A percentile compares a stretch with the other conserved stretches of the same genome.
Evolutionary conservation across 2,888 invertebrate species (phyloP).

Genomic region (Hanleya hanleyi): DNA sequence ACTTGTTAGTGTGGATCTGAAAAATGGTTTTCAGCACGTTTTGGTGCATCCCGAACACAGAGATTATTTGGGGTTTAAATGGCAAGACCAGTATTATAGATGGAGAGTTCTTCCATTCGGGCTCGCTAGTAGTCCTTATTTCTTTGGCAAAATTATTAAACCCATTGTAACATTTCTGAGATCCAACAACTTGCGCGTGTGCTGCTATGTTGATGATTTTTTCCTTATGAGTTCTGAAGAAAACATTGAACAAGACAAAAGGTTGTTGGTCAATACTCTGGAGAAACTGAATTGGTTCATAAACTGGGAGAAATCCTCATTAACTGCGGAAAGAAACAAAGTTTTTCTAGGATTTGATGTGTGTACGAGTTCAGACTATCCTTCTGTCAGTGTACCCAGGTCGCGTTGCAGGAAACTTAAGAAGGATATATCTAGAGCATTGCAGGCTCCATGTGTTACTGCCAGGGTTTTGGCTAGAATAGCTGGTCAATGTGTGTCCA

Average conservation of each 20-base stretch:
- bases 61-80: constrained; percentile 20
- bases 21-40: constrained; percentile 24
- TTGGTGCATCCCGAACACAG: neutral
- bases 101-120: constrained; percentile 18
- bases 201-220: constrained; percentile 18
- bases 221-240: neutral
- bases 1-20: constrained; percentile 20
- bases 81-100: constrained; percentile 8
- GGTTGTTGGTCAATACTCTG: too few species aligned
- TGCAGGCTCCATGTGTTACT: too few species aligned
- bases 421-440: too few species aligned
- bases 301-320: too few species aligned
- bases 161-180: neutral
- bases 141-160: constrained; percentile 9
- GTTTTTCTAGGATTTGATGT: too few species aligned
- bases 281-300: too few species aligned
- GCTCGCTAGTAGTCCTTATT: constrained; percentile 13
- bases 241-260: too few species aligned
- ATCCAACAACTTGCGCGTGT: neutral
- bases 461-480: constrained; percentile 5
- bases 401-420: too few species aligned
- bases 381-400: too few species aligned
- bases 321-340: too few species aligned
- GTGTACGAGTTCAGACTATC: too few species aligned
- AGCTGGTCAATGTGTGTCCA: constrained; percentile 17